phyloP scores from a whole-genome alignment of 2,113 vertebrate species.

The Amphiprion percula region DNA sequence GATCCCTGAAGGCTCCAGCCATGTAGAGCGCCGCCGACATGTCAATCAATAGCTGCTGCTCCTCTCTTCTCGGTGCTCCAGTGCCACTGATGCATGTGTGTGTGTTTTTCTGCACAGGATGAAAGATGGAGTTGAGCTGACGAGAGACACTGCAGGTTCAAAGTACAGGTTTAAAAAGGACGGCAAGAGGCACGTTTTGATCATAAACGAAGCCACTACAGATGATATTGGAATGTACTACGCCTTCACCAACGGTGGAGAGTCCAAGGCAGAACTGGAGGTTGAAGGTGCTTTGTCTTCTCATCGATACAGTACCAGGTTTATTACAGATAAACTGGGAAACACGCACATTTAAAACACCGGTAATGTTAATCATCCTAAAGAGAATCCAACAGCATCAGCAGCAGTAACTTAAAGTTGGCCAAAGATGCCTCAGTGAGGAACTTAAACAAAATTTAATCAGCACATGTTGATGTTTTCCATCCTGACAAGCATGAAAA shows the following conservation, averaged over 20 bases:
- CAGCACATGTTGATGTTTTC: constrained; percentile 60
- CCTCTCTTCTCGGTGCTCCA: constrained; percentile 1
- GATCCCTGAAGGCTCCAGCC: constrained; percentile 10
- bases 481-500: constrained; percentile 67
- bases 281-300: constrained; percentile 87
- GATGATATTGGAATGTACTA: constrained; percentile 88
- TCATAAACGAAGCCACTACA: constrained; percentile 88
- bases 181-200: constrained; percentile 89
- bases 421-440: constrained; percentile 29
- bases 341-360: not conserved
- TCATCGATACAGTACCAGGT: accelerated
- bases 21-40: constrained; percentile 22
- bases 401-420: constrained; percentile 15
- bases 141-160: constrained; percentile 84
- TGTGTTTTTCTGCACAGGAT: constrained; percentile 82
- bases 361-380: too few relatives aligned
- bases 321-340: not conserved
- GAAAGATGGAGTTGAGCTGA: constrained; percentile 93
- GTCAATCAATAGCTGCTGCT: constrained; percentile 20
- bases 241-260: constrained; percentile 89
- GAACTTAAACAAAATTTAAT: constrained; percentile 24
- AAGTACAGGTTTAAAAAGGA: constrained; percentile 95
- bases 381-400: too few relatives aligned
- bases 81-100: not conserved
- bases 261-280: constrained; percentile 90